These are phyloP conservation scores for Crocuta crocuta DNA, from an alignment of 2,113 vertebrate genomes.

Conservation along the genomic window DNA sequence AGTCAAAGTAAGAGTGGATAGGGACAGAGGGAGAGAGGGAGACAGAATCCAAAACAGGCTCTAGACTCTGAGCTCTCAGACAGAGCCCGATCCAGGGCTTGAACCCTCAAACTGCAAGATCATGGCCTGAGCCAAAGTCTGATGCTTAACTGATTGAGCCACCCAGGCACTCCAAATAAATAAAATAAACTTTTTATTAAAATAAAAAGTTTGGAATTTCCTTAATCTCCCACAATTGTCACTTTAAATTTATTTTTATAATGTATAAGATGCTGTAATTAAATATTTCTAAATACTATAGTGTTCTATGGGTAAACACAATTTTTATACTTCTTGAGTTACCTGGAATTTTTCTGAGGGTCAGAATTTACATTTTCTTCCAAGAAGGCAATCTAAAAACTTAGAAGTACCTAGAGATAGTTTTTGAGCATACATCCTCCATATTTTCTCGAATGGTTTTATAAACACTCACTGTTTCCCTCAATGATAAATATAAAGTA, in stretches of 20 bases:
- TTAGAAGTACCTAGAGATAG: neutral
- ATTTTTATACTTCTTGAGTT: neutral
- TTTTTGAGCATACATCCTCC: neutral
- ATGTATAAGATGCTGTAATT: neutral
- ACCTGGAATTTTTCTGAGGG: neutral
- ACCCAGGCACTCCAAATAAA: too few relatives aligned
- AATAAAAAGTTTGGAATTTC: neutral
- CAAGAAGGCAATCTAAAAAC: neutral
- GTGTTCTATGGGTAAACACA: neutral
- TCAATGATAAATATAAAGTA: neutral
- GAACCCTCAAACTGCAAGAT: too few relatives aligned
- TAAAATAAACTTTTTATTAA: too few relatives aligned
- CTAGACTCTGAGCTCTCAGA: too few relatives aligned
- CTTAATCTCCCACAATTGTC: neutral
- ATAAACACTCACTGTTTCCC: slow-evolving; percentile 14
- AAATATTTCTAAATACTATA: slow-evolving; percentile 8
- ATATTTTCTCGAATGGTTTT: slow-evolving; percentile 3
- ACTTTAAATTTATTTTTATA: neutral
- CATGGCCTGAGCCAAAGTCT: too few relatives aligned
- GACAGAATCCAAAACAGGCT: too few relatives aligned
- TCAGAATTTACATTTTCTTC: slow-evolving; percentile 13
- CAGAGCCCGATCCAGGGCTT: too few relatives aligned
- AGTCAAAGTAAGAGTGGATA: too few relatives aligned
- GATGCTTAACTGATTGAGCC: too few relatives aligned
- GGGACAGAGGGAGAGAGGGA: too few relatives aligned